Percentiles rank a stretch among this genome's conserved stretches.
Conservation (phyloP, 2,888 invertebrate genomes). For the Stictocephala bisonia region DNA sequence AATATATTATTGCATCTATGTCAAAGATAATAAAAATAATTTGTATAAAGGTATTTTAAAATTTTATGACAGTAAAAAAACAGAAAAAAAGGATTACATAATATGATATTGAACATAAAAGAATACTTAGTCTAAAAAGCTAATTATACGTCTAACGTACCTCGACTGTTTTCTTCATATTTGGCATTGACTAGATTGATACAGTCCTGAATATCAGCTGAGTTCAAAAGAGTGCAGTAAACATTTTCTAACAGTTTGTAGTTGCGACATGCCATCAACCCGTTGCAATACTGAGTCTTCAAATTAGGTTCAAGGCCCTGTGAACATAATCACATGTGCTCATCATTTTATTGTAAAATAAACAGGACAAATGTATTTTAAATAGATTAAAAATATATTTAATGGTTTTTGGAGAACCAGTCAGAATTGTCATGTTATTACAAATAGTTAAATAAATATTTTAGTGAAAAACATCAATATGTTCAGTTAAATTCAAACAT, state of each 20-base stretch:
- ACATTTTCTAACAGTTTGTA: slow-evolving; percentile 67
- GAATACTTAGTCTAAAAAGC: background rate
- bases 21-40: no score
- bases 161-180: slow-evolving; percentile 65
- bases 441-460: no score
- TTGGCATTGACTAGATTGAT: slow-evolving; percentile 74
- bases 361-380: no score
- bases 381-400: no score
- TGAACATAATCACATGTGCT: no score
- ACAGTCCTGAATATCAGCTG: slow-evolving; percentile 74
- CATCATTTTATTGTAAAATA: no score
- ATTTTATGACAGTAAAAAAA: background rate
- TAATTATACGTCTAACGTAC: slow-evolving; percentile 12
- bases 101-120: background rate
- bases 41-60: no score
- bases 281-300: slow-evolving; percentile 67
- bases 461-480: no score
- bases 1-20: no score
- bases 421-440: no score
- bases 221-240: slow-evolving; percentile 71
- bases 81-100: background rate
- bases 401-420: no score
- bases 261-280: slow-evolving; percentile 65
- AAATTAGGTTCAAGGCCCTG: slow-evolving; percentile 43
- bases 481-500: no score